phyloP scores from a whole-genome alignment of 2,797 vertebrate species.

The Bovichtus diacanthus region DNA sequence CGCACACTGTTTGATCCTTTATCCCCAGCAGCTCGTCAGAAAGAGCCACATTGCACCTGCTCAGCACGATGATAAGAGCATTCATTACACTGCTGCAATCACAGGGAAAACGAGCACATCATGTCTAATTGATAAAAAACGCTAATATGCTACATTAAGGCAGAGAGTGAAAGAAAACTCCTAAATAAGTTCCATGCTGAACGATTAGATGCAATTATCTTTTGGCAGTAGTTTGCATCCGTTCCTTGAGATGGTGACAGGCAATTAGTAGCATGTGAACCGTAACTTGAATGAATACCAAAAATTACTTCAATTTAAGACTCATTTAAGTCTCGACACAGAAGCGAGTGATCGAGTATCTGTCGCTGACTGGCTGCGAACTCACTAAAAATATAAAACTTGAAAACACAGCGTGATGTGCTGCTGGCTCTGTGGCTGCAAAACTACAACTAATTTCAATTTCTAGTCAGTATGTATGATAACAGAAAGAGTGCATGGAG shows the following conservation, averaged over 20 bases:
- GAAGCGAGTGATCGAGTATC: slow-evolving; percentile 24
- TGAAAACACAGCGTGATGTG: background rate
- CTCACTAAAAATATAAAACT: slow-evolving; percentile 36
- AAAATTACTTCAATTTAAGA: slow-evolving; percentile 54
- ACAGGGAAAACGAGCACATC: slow-evolving; percentile 30
- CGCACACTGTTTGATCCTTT: slow-evolving; percentile 39
- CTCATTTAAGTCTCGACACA: slow-evolving; percentile 56
- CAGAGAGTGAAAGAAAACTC: slow-evolving; percentile 14
- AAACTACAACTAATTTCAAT: background rate
- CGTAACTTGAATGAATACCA: slow-evolving; percentile 50
- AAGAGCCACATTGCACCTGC: slow-evolving; percentile 34
- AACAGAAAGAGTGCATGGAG: background rate
- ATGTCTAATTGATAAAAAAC: slow-evolving; percentile 49
- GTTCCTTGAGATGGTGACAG: slow-evolving; percentile 53
- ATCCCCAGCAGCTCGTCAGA: slow-evolving; percentile 37
- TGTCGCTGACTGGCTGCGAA: slow-evolving; percentile 25
- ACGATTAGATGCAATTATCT: slow-evolving; percentile 53
- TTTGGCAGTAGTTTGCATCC: slow-evolving; percentile 52
- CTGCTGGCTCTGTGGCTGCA: background rate
- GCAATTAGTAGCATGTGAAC: slow-evolving; percentile 64
- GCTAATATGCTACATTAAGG: slow-evolving; percentile 35
- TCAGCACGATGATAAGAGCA: slow-evolving; percentile 26
- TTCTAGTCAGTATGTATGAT: background rate
- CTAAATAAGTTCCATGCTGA: slow-evolving; percentile 33
- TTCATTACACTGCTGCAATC: slow-evolving; percentile 40